Percentiles rank a stretch among this genome's conserved stretches.
Conservation (phyloP, 2,888 invertebrate species). For the Machimus atricapillus region DNA sequence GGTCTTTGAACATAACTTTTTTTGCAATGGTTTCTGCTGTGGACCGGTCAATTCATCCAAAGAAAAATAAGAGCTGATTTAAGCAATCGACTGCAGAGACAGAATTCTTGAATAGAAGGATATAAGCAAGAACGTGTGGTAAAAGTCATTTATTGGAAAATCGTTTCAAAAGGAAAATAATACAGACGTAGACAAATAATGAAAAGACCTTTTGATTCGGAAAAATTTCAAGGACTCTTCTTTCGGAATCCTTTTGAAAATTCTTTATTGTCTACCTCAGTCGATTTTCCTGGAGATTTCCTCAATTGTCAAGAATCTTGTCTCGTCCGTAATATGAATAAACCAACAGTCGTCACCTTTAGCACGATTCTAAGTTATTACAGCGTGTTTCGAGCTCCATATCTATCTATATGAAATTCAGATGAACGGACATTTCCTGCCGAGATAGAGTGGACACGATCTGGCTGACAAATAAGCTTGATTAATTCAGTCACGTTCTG, state of each 20-base stretch:
- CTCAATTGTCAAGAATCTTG: not conserved
- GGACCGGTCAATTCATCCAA: too few species aligned
- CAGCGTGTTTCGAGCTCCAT: not conserved
- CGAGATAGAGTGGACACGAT: constrained; percentile 13
- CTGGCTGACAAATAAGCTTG: constrained; percentile 25
- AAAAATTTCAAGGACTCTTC: not conserved
- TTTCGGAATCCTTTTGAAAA: not conserved
- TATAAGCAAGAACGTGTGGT: too few species aligned
- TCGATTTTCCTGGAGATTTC: not conserved
- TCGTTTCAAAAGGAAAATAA: too few species aligned
- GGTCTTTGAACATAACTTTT: too few species aligned
- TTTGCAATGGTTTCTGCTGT: too few species aligned
- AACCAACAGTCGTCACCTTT: constrained; percentile 9
- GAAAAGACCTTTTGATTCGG: not conserved
- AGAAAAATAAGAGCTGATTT: too few species aligned
- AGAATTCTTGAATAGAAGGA: too few species aligned
- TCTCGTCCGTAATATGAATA: not conserved
- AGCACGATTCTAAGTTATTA: constrained; percentile 17
- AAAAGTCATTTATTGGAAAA: too few species aligned
- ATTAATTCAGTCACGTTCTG: constrained; percentile 30
- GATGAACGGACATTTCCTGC: constrained; percentile 14
- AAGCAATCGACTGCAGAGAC: too few species aligned
- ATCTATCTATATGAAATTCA: not conserved
- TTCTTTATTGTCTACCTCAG: not conserved
- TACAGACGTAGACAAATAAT: too few species aligned